These are phyloP conservation scores for Myrmecophaga tridactyla DNA, from an alignment of 2,113 vertebrate genomes.

Conservation along the genomic window DNA sequence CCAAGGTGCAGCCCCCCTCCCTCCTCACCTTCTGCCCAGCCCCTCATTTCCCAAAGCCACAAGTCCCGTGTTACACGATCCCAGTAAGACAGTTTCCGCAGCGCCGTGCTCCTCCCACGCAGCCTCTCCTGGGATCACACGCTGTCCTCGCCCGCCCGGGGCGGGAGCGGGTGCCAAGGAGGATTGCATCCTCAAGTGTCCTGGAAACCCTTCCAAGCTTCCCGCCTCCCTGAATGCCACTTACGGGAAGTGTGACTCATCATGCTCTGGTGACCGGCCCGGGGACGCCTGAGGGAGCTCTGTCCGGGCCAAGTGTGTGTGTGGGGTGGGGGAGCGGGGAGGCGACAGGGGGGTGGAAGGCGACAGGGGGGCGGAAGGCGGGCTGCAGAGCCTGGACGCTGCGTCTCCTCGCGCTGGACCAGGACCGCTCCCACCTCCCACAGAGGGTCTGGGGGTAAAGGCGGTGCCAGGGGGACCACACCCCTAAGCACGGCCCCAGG, in stretches of 20 bases:
- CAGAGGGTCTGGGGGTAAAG: not conserved
- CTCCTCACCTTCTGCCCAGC: not conserved
- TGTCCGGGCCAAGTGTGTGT: not conserved
- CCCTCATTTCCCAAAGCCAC: not conserved
- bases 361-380: not conserved
- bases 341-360: too few relatives aligned
- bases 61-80: not conserved
- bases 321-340: not conserved
- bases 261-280: not conserved
- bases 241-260: not conserved
- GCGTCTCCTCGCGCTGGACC: not conserved
- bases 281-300: too few relatives aligned
- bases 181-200: not conserved
- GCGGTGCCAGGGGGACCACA: not conserved
- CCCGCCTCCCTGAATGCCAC: not conserved
- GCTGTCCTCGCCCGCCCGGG: not conserved
- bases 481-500: too few relatives aligned
- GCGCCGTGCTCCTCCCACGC: too few relatives aligned
- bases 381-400: not conserved
- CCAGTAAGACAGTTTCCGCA: too few relatives aligned
- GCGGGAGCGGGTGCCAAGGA: not conserved
- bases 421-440: not conserved
- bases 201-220: not conserved
- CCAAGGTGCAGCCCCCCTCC: too few relatives aligned
- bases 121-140: not conserved